phyloP scores from a whole-genome alignment of 2,888 invertebrate genomes.

The Troides aeacus region DNA sequence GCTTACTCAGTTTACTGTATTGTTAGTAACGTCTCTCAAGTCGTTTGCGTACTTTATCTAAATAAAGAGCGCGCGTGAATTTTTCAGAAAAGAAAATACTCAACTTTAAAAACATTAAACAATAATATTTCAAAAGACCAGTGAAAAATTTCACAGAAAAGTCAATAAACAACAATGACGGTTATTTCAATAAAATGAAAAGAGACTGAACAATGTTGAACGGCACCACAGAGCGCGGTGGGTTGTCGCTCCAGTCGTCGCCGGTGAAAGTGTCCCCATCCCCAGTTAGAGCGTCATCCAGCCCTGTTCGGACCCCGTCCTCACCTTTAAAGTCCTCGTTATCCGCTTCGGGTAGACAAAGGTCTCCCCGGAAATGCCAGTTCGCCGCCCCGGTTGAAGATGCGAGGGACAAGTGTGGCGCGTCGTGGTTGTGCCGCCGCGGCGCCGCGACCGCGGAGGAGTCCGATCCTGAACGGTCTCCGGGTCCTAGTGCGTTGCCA shows the following conservation, averaged over 20 bases:
- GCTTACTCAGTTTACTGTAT: background rate
- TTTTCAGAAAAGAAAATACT: background rate
- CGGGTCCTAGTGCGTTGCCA: constrained; percentile 61
- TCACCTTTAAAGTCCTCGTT: constrained; percentile 69
- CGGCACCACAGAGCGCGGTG: constrained; percentile 61
- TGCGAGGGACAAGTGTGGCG: constrained; percentile 68
- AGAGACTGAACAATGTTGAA: constrained; percentile 57
- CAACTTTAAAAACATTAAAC: background rate
- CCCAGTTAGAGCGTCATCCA: constrained; percentile 64
- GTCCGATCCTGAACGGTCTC: constrained; percentile 56
- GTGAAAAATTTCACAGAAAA: background rate
- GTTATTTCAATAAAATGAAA: constrained; percentile 16
- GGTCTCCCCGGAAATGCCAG: constrained; percentile 68
- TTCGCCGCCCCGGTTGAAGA: constrained; percentile 69
- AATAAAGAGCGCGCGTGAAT: background rate
- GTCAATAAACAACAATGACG: background rate
- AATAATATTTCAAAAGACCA: background rate
- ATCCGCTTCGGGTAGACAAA: constrained; percentile 54
- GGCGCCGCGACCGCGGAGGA: constrained; percentile 68
- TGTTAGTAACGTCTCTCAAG: background rate
- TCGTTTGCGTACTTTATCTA: background rate
- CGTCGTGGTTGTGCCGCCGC: constrained; percentile 72
- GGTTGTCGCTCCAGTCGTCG: constrained; percentile 61
- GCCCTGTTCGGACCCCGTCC: constrained; percentile 63
- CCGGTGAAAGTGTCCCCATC: constrained; percentile 55